Evolutionary conservation across 1,140 invertebrate genomes (phyloP).

Genomic region (Steinernema khuongi): DNA sequence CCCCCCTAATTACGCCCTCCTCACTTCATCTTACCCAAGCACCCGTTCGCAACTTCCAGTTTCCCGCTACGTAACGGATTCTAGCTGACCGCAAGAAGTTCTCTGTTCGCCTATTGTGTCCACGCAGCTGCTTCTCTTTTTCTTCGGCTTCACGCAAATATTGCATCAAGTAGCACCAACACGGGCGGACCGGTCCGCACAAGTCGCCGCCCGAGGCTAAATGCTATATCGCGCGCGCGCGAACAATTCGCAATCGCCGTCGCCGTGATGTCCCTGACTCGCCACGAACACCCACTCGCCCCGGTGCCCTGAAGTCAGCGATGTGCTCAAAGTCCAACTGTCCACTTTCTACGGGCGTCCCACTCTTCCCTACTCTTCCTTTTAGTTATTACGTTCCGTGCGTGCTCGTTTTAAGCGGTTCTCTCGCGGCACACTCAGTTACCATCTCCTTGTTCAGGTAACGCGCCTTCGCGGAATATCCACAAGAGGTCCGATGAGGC

Average conservation of each 20-base stretch:
- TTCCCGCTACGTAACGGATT: conserved; percentile 4
- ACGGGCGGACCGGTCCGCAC: not conserved
- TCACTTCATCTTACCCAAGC: no score
- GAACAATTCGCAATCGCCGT: conserved; percentile 7
- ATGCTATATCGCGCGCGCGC: conserved; percentile 10
- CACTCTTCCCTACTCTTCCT: no score
- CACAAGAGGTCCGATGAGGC: conserved; percentile 31
- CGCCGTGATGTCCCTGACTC: conserved; percentile 11
- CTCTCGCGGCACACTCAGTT: no score
- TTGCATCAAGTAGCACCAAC: conserved; percentile 2
- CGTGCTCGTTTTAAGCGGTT: not conserved
- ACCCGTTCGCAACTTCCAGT: conserved; percentile 13
- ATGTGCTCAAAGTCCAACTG: no score
- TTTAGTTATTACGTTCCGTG: no score
- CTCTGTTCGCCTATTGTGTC: not conserved
- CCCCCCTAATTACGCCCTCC: no score
- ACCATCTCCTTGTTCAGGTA: no score
- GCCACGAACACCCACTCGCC: not conserved
- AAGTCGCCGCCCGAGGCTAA: conserved; percentile 16
- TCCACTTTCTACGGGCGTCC: no score
- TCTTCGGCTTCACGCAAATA: not conserved
- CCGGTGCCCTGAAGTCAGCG: no score
- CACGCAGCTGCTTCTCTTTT: not conserved
- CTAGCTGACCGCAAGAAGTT: not conserved
- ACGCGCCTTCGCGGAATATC: conserved; percentile 3